A percentile compares a stretch with the other conserved stretches of the same genome.
Conservation (phyloP, 2,113 vertebrate genomes). For the Opisthocomus hoazin region DNA sequence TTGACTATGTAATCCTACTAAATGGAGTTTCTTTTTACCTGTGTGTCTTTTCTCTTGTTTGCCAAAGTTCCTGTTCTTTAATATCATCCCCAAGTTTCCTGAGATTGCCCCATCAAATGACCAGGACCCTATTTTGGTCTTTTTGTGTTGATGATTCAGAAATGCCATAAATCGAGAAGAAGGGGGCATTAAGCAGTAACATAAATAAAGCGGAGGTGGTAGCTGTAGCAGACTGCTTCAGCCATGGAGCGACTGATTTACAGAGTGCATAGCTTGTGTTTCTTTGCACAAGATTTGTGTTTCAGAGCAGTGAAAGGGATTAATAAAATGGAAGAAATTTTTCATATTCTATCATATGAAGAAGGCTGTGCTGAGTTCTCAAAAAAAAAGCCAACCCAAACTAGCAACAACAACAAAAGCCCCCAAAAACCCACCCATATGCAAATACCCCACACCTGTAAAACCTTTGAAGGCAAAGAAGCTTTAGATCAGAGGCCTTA, state of each 20-base stretch:
- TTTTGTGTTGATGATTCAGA: not conserved
- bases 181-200: not conserved
- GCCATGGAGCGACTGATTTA: not conserved
- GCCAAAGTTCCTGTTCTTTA: constrained; percentile 7
- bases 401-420: not conserved
- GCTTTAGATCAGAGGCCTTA: not conserved
- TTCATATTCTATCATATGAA: not conserved
- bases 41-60: constrained; percentile 7
- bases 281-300: not conserved
- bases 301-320: not conserved
- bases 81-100: constrained; percentile 14
- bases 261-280: not conserved
- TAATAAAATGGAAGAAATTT: not conserved
- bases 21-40: constrained; percentile 54
- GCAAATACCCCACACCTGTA: not conserved
- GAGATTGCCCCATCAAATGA: not conserved
- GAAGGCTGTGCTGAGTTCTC: not conserved
- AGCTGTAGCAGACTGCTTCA: not conserved
- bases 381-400: not conserved
- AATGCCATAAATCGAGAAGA: not conserved
- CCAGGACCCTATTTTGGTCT: not conserved
- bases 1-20: constrained; percentile 42
- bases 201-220: not conserved
- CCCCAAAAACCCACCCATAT: rapidly evolving
- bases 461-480: not conserved